Conservation (phyloP, 2,888 invertebrate species). For the Thecophora atra region DNA sequence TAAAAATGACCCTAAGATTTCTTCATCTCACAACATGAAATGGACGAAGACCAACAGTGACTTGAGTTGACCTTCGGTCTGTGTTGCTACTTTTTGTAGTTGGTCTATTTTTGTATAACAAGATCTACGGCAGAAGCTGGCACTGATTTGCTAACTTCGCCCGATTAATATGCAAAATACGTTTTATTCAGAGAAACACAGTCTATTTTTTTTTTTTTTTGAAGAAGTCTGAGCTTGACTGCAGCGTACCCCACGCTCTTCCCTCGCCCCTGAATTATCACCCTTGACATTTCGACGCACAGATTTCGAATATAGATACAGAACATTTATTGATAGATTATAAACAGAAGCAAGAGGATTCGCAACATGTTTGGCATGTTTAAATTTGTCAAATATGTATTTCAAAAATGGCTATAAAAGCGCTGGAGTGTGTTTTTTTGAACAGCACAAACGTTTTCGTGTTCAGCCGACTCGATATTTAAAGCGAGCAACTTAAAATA, state of each 20-base stretch:
- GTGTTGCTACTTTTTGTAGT: too few species aligned
- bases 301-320: constrained; percentile 18
- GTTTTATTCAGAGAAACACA: constrained; percentile 29
- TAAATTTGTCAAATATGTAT: constrained; percentile 48
- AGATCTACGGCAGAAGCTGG: not conserved
- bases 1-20: too few species aligned
- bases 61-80: too few species aligned
- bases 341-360: constrained; percentile 52
- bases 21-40: too few species aligned
- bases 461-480: constrained; percentile 44
- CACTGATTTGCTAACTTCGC: not conserved
- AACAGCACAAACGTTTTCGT: constrained; percentile 46
- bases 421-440: constrained; percentile 36
- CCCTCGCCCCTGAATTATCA: constrained; percentile 32
- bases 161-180: constrained; percentile 6
- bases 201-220: constrained; percentile 10
- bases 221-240: not conserved
- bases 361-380: constrained; percentile 63
- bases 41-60: too few species aligned
- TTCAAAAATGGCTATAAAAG: constrained; percentile 55
- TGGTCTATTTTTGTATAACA: not conserved
- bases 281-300: constrained; percentile 59
- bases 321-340: constrained; percentile 40
- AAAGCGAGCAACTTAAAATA: not conserved
- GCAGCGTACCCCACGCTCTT: not conserved